Evolutionary conservation across 2,888 invertebrate genomes (phyloP).

Genomic region (Prenolepis imparis): DNA sequence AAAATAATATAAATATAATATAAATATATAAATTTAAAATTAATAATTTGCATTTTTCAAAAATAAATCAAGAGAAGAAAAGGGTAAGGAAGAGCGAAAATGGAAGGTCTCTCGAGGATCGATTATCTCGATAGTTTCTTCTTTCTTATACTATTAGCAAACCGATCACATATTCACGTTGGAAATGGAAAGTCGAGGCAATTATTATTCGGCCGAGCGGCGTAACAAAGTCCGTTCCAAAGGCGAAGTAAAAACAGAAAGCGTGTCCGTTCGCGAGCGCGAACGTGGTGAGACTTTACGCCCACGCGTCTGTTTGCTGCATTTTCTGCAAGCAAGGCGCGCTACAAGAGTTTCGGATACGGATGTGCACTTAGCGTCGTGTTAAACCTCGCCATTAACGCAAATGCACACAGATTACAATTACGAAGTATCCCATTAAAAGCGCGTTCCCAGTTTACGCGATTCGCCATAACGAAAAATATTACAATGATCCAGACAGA

Average conservation of each 20-base stretch:
- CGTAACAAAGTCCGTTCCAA: slow-evolving; percentile 67
- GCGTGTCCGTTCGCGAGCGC: slow-evolving; percentile 71
- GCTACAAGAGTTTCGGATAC: slow-evolving; percentile 1
- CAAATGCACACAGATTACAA: not conserved
- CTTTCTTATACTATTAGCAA: slow-evolving; percentile 14
- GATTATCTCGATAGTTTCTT: slow-evolving; percentile 26
- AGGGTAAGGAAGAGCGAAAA: not conserved
- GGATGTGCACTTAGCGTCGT: slow-evolving; percentile 20
- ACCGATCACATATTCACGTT: slow-evolving; percentile 55
- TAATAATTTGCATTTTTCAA: not conserved
- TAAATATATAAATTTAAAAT: not conserved
- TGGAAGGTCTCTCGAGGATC: not conserved
- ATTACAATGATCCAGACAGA: too few species aligned
- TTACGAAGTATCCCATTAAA: slow-evolving; percentile 31
- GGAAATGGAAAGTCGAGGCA: slow-evolving; percentile 74
- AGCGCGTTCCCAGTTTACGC: too few species aligned
- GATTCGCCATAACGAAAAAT: too few species aligned
- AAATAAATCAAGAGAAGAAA: too few species aligned
- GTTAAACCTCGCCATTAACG: slow-evolving; percentile 26
- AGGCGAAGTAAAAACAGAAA: slow-evolving; percentile 77
- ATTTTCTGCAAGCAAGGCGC: slow-evolving; percentile 32
- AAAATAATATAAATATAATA: not conserved
- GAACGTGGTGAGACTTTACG: slow-evolving; percentile 70
- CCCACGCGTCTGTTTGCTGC: slow-evolving; percentile 34
- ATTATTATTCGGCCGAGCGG: slow-evolving; percentile 73